phyloP scores from a whole-genome alignment of 2,888 invertebrate genomes.

The Ophonus ardosiacus region DNA sequence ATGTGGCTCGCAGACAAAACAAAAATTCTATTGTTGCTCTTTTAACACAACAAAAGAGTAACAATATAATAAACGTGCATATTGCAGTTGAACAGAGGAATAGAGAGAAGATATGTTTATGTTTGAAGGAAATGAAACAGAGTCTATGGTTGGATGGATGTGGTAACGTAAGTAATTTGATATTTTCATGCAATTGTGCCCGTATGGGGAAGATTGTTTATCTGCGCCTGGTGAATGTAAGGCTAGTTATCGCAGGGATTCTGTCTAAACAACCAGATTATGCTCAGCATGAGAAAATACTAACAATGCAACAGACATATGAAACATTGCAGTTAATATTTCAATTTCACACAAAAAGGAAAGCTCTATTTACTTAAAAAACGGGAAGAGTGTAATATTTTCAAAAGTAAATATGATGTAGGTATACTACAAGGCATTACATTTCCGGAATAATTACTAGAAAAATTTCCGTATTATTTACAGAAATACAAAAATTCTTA shows the following conservation, averaged over 20 bases:
- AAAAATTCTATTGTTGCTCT: constrained; percentile 63
- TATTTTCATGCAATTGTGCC: constrained; percentile 63
- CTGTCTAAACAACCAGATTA: constrained; percentile 33
- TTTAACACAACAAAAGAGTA: constrained; percentile 60
- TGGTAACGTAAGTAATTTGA: constrained; percentile 61
- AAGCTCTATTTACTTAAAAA: not conserved
- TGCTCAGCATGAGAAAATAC: not conserved
- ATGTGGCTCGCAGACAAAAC: constrained; percentile 63
- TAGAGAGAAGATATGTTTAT: not conserved
- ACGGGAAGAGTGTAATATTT: not conserved
- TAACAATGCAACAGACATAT: not conserved
- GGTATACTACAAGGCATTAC: no score
- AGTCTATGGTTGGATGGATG: not conserved
- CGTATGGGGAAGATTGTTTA: constrained; percentile 63
- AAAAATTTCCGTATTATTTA: no score
- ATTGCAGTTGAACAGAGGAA: constrained; percentile 35
- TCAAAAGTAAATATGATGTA: no score
- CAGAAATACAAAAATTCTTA: no score
- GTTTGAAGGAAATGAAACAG: not conserved
- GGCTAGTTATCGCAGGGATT: constrained; percentile 42
- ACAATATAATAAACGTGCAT: constrained; percentile 63
- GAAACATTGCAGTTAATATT: not conserved
- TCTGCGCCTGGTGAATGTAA: constrained; percentile 47
- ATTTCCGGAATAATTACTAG: no score
- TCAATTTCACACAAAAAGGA: not conserved